Evolutionary conservation across 2,797 vertebrate genomes (phyloP), one percentile per base, ranked within the genome.

Genomic region (Myiotriccus ornatus): DNA sequence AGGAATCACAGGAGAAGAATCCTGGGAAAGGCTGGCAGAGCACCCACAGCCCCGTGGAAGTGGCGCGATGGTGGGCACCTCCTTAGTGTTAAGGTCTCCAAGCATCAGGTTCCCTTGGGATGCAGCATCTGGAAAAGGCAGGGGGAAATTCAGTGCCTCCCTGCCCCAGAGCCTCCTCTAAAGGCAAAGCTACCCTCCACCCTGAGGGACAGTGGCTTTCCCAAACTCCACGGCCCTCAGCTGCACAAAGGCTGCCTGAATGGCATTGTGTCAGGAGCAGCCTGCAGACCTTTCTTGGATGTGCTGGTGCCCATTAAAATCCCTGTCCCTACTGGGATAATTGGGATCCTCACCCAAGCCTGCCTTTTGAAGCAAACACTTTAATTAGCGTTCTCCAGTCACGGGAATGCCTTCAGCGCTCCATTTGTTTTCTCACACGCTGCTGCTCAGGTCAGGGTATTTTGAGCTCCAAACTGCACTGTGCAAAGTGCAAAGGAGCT

Each of bases 1-100:
- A 0, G 47, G 74, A 28, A 8, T 10, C 2, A 0, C 0, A 3
- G 37, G 25, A 2, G 1, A 4, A 6, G 18, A 19, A 32, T 63
- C 39, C 62, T 2, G 1, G 43, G 43, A 41, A 39, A 37, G 11
- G 18, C 12, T 9, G 4, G 43, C 23, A 6, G 39, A 68, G 34
- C 6, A 3, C 13, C 34, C 1, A 0, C 0, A 9, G 30, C 30
- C 12, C 52, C 13, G 6, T 8, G 8, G 73, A 13, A 39, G 46
- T 19, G 16, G 43, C 2, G 0, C 0, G 0, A 1, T 0, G 8
- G 7, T 1, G 6, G 35, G 41, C 0, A 0, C 49, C 17, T 25
- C 1, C 0, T 52, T 10, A 6, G 32, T 0, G 10, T 12, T 53
- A 6, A 12, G 21, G 47, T 20, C 37, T 17, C 9, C 15, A 3